phyloP scores from a whole-genome alignment of 2,888 invertebrate genomes.

The Pristionchus mayeri region DNA sequence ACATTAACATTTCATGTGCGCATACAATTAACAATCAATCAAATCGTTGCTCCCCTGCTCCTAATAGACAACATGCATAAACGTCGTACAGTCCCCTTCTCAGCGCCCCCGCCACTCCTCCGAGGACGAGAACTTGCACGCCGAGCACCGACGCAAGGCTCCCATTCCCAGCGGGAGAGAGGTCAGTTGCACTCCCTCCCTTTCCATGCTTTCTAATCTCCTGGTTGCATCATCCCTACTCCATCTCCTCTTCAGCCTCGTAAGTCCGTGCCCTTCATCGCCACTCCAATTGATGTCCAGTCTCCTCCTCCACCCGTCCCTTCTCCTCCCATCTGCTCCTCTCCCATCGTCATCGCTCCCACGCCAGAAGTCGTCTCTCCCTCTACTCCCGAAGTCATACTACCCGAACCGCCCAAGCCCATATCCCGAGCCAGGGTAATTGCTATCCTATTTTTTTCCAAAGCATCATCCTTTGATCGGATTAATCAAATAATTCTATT shows the following conservation, averaged over 20 bases:
- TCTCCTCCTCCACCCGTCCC: neutral
- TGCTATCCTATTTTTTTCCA: no score
- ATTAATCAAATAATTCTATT: no score
- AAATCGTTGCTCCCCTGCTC: no score
- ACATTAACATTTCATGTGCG: no score
- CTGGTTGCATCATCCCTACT: neutral
- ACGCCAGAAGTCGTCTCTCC: neutral
- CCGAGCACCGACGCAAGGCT: neutral
- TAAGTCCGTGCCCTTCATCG: neutral
- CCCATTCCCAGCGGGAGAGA: slow-evolving; percentile 13
- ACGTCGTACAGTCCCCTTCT: no score
- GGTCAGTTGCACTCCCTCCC: no score
- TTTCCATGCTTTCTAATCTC: no score
- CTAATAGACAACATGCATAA: no score
- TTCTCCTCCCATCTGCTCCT: neutral
- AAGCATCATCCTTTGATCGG: no score
- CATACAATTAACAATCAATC: no score
- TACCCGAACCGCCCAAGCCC: neutral
- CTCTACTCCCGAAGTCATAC: no score
- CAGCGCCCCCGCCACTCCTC: slow-evolving; percentile 3
- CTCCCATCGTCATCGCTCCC: neutral
- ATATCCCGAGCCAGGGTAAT: neutral
- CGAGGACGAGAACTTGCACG: slow-evolving; percentile 19
- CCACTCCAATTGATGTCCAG: neutral
- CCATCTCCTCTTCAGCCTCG: neutral